Evolutionary conservation across 1,140 invertebrate genomes (phyloP), one percentile per base, ranked within the genome.

Genomic region (Lucilia sericata): DNA sequence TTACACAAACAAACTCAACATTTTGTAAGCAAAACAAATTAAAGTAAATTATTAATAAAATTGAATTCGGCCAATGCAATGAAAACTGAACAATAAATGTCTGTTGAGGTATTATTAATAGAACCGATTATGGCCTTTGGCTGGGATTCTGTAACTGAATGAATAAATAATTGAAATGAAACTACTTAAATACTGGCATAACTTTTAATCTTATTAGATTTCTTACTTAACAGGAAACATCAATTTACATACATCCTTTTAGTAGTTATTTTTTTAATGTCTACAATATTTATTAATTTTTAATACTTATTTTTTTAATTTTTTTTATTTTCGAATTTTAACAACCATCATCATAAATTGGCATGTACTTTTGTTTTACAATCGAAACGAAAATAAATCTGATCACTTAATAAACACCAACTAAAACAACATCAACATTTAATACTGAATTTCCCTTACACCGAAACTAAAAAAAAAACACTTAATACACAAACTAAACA

Each of bases 401-500:
- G 12, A 75, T 19, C 34, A 78, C 75, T 7, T 49, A 42, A 13
- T 55, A 9, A 10, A 70, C 3, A 75, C 19, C 19, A 14, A 83
- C 42, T 75, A 75, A 83, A 83, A 83, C 49, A 49, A 14, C 55
- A 65, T 83, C 34, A 17, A 74, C 47, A 36, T 19, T 74, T 21
- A 83, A 13, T 21, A 74, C 17, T 75, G 25, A 82, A 42, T 81
- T 17, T 12, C 65, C 60, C 65, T 10, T n/a, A 17, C 30, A 17
- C 14, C 42, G 30, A 76, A 42, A 47, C 14, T 36, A 75, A 75
- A 75, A 75, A 75, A 75, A 30, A 30, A 47, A 75, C 42, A 14
- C 47, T 49, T 49, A 75, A 83, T 81, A 51, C 30, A n/a, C 51
- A 74, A 47, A 74, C 82, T 42, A 82, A 55, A 42, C 78, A 25